Evolutionary conservation across 1,140 invertebrate genomes (phyloP), one percentile per base, ranked within the genome.

Genomic region (Pararge aegeria): DNA sequence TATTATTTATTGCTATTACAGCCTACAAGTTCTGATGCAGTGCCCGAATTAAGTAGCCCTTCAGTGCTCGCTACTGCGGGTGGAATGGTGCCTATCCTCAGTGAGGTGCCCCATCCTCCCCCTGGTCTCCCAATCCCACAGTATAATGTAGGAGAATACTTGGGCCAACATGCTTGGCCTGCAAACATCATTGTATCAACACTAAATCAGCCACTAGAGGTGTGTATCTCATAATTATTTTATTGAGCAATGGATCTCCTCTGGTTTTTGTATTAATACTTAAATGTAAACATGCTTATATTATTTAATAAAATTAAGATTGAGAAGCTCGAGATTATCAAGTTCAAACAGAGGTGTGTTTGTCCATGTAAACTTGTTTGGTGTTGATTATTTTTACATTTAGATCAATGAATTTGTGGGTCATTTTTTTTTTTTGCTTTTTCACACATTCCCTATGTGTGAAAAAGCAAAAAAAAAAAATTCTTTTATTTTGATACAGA

Each of bases 191-290:
- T 89, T 50, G 83, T 89, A 5, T 77, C 83, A 61, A 68, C 80
- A 58, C 44, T 89, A 30, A 87, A 78, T 73, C 86, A 81, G 66
- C 87, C 86, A 29, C 44, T 90, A 68, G 89, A 90, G 83, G 89
- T 40, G 15, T 16, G 38, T 40, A 16, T n/a, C n/a, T 12, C 0
- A 16, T 6, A 2, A 40, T 16, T 40, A 16, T 10, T 16, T 15
- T 30, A 30, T 30, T 7, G 29, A 24, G 24, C 2, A 3, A 40
- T n/a, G n/a, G n/a, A n/a, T n/a, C n/a, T n/a, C n/a, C n/a, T n/a
- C n/a, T n/a, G n/a, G n/a, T n/a, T n/a, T n/a, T 13, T 37, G 34
- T 37, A 37, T 12, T n/a, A n/a, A n/a, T n/a, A n/a, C n/a, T n/a
- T n/a, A n/a, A n/a, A n/a, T n/a, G n/a, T n/a, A n/a, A n/a, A n/a